Conservation (phyloP, 2,888 invertebrate species). For the Cheilosia soror region DNA sequence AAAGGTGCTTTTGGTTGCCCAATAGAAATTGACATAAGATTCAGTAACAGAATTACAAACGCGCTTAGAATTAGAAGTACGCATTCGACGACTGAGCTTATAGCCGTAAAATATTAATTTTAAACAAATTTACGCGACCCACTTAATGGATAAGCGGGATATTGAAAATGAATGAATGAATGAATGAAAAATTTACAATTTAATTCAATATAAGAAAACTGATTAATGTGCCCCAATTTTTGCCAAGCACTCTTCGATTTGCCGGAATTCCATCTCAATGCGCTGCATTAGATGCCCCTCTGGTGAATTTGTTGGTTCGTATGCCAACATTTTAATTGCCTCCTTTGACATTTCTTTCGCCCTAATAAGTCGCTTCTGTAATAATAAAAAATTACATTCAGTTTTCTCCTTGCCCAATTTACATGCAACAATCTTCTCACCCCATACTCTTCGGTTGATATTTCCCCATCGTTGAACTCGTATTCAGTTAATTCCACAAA, state of each 20-base stretch:
- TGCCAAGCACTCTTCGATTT: constrained; percentile 79
- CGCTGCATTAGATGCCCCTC: constrained; percentile 86
- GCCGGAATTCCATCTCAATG: constrained; percentile 79
- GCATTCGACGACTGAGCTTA: too few species aligned
- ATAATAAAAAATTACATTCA: constrained; percentile 28
- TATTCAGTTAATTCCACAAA: constrained; percentile 87
- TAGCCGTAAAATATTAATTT: background rate
- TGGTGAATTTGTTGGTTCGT: constrained; percentile 89
- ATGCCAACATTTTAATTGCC: constrained; percentile 87
- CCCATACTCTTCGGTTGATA: constrained; percentile 85
- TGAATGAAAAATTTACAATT: too few species aligned
- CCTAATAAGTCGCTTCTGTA: constrained; percentile 78
- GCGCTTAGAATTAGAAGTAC: too few species aligned
- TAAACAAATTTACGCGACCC: too few species aligned
- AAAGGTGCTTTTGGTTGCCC: too few species aligned
- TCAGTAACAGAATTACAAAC: too few species aligned
- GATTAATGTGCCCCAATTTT: background rate
- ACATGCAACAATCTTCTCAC: constrained; percentile 78
- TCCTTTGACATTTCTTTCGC: constrained; percentile 86
- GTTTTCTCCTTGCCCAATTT: background rate
- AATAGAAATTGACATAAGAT: too few species aligned
- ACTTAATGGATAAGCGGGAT: too few species aligned
- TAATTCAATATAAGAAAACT: background rate
- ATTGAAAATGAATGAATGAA: too few species aligned
- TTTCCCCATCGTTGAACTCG: constrained; percentile 86